Evolutionary conservation across 1,140 invertebrate genomes (phyloP), one percentile per base, ranked within the genome.

Genomic region (Drosophila sp.): DNA sequence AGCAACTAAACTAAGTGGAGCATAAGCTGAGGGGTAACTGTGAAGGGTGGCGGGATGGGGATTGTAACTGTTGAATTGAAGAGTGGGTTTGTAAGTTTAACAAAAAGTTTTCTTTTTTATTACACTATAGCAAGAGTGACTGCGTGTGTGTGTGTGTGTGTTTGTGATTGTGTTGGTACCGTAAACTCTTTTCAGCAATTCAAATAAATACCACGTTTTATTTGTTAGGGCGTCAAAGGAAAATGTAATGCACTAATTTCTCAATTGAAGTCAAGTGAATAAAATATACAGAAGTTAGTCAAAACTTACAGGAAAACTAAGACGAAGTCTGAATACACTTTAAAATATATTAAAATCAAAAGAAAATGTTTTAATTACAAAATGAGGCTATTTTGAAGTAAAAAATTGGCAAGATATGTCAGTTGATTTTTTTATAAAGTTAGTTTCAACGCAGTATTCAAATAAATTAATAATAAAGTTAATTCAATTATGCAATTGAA

Each of bases 241-340:
- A 84, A 81, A 80, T 67, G 84, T 81, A 81, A 81, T 76, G 78
- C 64, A 86, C 86, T 89, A 90, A 89, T 89, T 89, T 86, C 86
- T 86, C 86, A 86, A 89, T 89, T 70, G 76, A 79, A 78, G 54
- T 61, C 69, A 64, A 66, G 61, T 76, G 45, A 59, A 75, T 57
- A 63, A 50, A 41, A 59, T 70, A 14, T 11, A 54, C 38, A 58
- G 34, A 21, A 54, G 41, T 54, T 40, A 38, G 34, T 62, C 41
- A 53, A n/a, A 54, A 36, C 9, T 11, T 8, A 16, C 13, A 14
- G 6, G 25, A 38, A 16, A 54, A 38, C 14, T 8, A 29, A 34
- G n/a, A 29, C 18, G 59, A 50, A 66, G 7, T 13, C 14, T 21
- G 9, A 34, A 54, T 41, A 40, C 29, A 34, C 46, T 69, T 8